phyloP scores from a whole-genome alignment of 2,113 vertebrate genomes.

The Isichthys henryi region DNA sequence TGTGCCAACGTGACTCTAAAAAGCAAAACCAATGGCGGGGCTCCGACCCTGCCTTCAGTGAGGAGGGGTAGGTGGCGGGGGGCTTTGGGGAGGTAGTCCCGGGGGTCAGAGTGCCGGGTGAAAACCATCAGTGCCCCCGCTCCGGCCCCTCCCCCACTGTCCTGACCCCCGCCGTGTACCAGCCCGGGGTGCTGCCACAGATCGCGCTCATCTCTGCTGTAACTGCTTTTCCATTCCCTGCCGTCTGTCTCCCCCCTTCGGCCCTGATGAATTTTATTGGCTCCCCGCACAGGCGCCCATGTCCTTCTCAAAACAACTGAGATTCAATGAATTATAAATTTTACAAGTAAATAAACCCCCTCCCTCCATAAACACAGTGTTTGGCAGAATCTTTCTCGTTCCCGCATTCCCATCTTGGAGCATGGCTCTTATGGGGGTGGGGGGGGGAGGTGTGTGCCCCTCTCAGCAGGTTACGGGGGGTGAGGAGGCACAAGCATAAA shows the following conservation, averaged over 20 bases:
- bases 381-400: neutral
- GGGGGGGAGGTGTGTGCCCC: neutral
- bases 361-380: neutral
- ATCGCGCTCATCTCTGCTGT: conserved; percentile 16
- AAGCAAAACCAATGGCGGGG: neutral
- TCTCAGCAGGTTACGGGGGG: conserved; percentile 26
- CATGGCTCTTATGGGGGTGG: neutral
- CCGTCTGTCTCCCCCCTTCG: neutral
- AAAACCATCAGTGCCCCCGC: conserved; percentile 13
- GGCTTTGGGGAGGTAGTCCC: neutral
- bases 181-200: neutral
- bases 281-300: neutral
- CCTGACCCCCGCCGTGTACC: neutral
- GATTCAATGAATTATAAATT: conserved; percentile 15
- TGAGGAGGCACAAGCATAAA: conserved; percentile 23
- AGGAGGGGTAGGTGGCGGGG: no score
- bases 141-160: neutral
- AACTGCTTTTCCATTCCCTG: neutral
- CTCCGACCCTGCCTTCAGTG: neutral
- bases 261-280: neutral
- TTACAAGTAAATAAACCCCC: conserved; percentile 12
- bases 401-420: neutral
- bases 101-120: neutral
- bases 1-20: no score
- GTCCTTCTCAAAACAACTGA: neutral